Conservation (phyloP, 2,797 vertebrate species). For the Vespertilio murinus region DNA sequence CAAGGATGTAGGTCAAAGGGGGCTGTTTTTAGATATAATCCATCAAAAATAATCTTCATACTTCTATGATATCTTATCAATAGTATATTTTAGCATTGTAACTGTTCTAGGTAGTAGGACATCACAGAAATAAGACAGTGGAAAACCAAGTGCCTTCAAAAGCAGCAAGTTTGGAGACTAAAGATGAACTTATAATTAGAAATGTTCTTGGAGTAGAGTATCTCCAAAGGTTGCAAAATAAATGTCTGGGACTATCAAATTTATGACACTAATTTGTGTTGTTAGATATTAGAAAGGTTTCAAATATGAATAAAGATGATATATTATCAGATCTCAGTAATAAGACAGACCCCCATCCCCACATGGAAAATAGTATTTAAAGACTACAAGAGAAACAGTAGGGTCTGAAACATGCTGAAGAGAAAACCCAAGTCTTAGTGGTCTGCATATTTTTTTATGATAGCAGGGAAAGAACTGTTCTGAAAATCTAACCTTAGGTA, state of each 20-base stretch:
- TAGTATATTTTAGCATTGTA: slow-evolving; percentile 90
- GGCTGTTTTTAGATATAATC: slow-evolving; percentile 90
- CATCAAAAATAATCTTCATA: slow-evolving; percentile 86
- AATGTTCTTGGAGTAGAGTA: background rate
- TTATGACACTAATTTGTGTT: background rate
- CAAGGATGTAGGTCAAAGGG: slow-evolving; percentile 87
- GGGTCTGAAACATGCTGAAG: background rate
- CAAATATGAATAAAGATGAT: background rate
- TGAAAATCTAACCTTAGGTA: slow-evolving; percentile 88
- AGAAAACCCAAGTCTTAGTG: slow-evolving; percentile 85
- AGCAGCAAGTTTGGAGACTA: background rate
- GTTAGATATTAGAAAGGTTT: background rate
- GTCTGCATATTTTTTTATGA: slow-evolving; percentile 89
- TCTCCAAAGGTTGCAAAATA: background rate
- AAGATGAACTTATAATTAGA: background rate
- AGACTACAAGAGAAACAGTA: background rate
- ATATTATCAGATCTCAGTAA: background rate
- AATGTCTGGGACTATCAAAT: background rate
- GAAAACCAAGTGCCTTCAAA: background rate
- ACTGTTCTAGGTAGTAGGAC: slow-evolving; percentile 88
- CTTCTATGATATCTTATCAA: slow-evolving; percentile 89
- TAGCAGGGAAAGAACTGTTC: slow-evolving; percentile 90
- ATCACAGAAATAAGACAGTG: slow-evolving; percentile 87
- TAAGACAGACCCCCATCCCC: background rate
- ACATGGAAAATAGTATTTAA: background rate